Base-by-base conservation (phyloP, 2,888 invertebrate genomes). In the Amphiduros pacificus region DNA sequence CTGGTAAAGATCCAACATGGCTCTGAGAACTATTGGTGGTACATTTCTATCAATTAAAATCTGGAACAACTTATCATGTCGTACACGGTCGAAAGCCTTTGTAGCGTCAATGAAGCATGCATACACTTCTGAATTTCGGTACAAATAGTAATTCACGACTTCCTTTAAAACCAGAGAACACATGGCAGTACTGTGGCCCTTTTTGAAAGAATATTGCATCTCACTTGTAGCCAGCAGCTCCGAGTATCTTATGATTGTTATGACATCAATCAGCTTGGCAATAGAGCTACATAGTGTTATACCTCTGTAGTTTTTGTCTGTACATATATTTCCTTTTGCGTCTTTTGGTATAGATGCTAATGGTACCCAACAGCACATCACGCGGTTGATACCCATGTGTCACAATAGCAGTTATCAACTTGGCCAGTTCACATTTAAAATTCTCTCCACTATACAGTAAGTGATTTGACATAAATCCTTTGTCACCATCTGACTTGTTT, bases 341-440 rank as follows among this genome's bases (percentile, higher is more conserved):
- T 53, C 22, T 29, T 53, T 53, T 9, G 53, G 53, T 5, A 53
- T 53, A 6, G 28, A n/a, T 29, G 20, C 32, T 5, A 44, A 53
- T 32, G 2, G 27, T 29, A 28, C 31, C 22, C 31, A n/a, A 29
- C 14, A 32, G 20, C 14, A 53, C 14, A 5, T 53, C 31, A 17
- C 17, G 14, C 26, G 53, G 53, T 22, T 32, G 32, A 53, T 53
- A 53, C 20, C 53, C 53, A 53, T 53, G 53, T 2, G 53, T 20
- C 6, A 29, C 20, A 9, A 53, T 29, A 29, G 53, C 28, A 53
- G 31, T 53, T 22, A 51, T 5, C 24, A 29, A 22, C 22, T 29
- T 29, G 6, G 44, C 5, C 5, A 44, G n/a, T 20, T 44, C 6
- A 9, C 6, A 11, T 20, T 11, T 6, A 17, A 44, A 44, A 44